Percentiles rank a stretch among this genome's conserved stretches.
These are phyloP conservation scores for Orthosia gracilis DNA, from an alignment of 2,888 invertebrate genomes.

Conservation along the genomic window DNA sequence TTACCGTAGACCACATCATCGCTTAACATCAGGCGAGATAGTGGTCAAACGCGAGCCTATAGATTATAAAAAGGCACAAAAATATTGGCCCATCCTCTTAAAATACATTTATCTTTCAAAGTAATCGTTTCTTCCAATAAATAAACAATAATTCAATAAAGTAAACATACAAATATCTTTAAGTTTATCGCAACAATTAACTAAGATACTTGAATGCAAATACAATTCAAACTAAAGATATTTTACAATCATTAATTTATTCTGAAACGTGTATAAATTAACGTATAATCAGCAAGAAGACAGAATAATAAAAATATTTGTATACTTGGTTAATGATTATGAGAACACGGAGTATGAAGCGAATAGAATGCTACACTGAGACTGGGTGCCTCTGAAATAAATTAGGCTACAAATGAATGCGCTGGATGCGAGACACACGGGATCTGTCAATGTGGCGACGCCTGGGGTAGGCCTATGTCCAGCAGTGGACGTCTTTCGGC, in stretches of 20 bases:
- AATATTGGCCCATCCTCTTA: neutral
- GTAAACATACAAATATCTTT: constrained; percentile 24
- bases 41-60: too few relatives aligned
- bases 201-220: constrained; percentile 57
- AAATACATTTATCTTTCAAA: neutral
- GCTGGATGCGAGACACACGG: too few relatives aligned
- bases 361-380: constrained; percentile 24
- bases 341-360: constrained; percentile 30
- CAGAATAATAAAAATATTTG: constrained; percentile 75
- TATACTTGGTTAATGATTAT: constrained; percentile 74
- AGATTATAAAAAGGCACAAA: too few relatives aligned
- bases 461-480: too few relatives aligned
- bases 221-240: constrained; percentile 54
- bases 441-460: too few relatives aligned
- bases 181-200: constrained; percentile 54
- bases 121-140: neutral
- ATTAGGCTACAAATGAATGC: too few relatives aligned
- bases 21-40: too few relatives aligned
- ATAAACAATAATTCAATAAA: constrained; percentile 47
- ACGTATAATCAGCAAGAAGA: constrained; percentile 72
- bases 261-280: constrained; percentile 69
- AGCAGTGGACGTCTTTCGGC: too few relatives aligned
- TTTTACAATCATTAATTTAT: constrained; percentile 59
- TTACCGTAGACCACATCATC: too few relatives aligned
- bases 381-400: too few relatives aligned